These are phyloP conservation scores for Notodonta ziczac DNA, from an alignment of 2,888 invertebrate species.

Conservation along the genomic window DNA sequence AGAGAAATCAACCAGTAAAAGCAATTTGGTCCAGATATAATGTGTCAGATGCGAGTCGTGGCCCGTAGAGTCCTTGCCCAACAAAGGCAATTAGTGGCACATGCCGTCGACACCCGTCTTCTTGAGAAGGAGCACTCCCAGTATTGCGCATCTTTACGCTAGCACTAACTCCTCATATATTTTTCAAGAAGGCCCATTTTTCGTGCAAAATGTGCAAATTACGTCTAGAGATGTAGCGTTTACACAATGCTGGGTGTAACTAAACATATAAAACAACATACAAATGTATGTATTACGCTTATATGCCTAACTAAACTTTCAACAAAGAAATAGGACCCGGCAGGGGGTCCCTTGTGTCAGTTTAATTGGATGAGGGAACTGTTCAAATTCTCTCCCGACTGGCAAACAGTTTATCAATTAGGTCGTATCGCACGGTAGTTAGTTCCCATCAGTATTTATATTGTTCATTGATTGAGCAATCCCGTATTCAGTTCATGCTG, in stretches of 20 bases:
- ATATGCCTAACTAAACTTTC: slow-evolving; percentile 35
- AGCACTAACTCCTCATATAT: slow-evolving; percentile 43
- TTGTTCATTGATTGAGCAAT: slow-evolving; percentile 66
- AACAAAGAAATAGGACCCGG: slow-evolving; percentile 40
- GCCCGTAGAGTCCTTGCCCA: slow-evolving; percentile 50
- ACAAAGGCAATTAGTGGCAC: slow-evolving; percentile 73
- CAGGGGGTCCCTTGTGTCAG: slow-evolving; percentile 53
- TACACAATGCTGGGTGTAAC: slow-evolving; percentile 24
- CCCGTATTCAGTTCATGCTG: slow-evolving; percentile 42
- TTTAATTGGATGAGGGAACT: slow-evolving; percentile 66
- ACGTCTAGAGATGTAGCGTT: slow-evolving; percentile 5
- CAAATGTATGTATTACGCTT: slow-evolving; percentile 16
- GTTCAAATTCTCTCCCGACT: slow-evolving; percentile 57
- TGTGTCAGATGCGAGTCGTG: slow-evolving; percentile 26
- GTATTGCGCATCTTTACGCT: slow-evolving; percentile 45
- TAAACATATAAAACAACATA: slow-evolving; percentile 5
- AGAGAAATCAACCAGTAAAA: slow-evolving; percentile 41
- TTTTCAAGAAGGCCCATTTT: slow-evolving; percentile 29
- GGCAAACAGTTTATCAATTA: slow-evolving; percentile 70
- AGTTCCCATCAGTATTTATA: slow-evolving; percentile 61
- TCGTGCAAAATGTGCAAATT: too few relatives aligned
- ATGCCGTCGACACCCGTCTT: slow-evolving; percentile 60
- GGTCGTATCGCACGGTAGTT: slow-evolving; percentile 60
- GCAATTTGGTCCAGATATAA: slow-evolving; percentile 51
- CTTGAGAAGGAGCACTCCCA: slow-evolving; percentile 49